Base-by-base conservation (phyloP, 2,888 invertebrate genomes). In the Acleris holmiana region DNA sequence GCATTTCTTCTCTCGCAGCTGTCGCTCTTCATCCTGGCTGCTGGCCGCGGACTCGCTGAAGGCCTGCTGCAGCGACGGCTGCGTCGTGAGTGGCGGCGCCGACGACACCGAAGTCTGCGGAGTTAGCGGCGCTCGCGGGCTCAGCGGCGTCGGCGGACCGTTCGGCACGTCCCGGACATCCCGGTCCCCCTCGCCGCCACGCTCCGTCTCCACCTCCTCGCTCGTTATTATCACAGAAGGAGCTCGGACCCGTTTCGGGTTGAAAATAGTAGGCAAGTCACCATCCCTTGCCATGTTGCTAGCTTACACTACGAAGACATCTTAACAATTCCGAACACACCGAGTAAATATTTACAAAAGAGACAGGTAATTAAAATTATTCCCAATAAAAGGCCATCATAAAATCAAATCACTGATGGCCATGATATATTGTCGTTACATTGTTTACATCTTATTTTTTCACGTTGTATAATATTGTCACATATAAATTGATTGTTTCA, bases 221-320 rank as follows among this genome's bases (percentile, higher is more conserved):
- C 94, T 94, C 53, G 95, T 95, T 71, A 95, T 94, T 76, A 95
- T 95, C 71, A 95, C 95, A 61, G 95, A 95, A 70, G 95, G 95
- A 66, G 95, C 93, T 68, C 95, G 93, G 64, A 94, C 94, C 72
- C 95, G 93, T 81, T 94, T 94, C 50, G 96, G 96, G 88, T 96
- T 96, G 88, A 96, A 96, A 80, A 96, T 96, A 72, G 96, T 96
- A 72, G 96, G 95, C 88, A 96, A 94, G 85, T 96, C 96, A 76
- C 95, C 95, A 93, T 95, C 95, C 73, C 95, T 93, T 72, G 94
- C 95, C 95, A 95, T 95, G 64, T 76, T 83, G 75, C 62, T 65
- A 29, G 46, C 68, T 69, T 68, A 55, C 68, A 73, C 68, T 63
- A 72, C 62, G 67, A 58, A 68, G 68, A 75, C 78, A 78, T 76